Percentiles rank a stretch among this genome's conserved stretches.
These are phyloP conservation scores for Crocuta crocuta DNA, from an alignment of 2,113 vertebrate genomes.

Conservation along the genomic window DNA sequence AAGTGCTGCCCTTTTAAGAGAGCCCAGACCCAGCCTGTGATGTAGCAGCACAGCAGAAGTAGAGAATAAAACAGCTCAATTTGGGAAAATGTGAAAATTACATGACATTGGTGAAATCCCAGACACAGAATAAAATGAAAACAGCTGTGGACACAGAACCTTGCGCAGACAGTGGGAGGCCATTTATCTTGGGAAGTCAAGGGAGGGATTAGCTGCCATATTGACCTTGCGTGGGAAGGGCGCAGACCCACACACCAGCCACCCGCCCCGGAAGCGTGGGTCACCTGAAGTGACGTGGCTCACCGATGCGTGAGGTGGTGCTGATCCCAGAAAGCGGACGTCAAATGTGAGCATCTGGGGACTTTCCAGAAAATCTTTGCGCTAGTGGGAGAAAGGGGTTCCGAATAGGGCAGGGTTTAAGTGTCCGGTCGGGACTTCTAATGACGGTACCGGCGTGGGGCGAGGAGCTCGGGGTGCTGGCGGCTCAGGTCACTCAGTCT, in stretches of 20 bases:
- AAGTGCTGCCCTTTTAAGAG: neutral
- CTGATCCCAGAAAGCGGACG: neutral
- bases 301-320: slow-evolving; percentile 25
- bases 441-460: neutral
- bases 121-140: slow-evolving; percentile 53
- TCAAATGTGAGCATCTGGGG: neutral
- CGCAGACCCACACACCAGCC: neutral
- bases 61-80: slow-evolving; percentile 1
- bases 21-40: neutral
- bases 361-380: neutral
- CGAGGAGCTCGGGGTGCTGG: slow-evolving; percentile 43
- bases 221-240: neutral
- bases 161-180: neutral
- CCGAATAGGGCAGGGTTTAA: accelerated
- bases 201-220: slow-evolving; percentile 59
- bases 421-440: neutral
- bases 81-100: slow-evolving; percentile 63
- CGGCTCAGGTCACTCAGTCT: slow-evolving; percentile 53
- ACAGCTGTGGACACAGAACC: slow-evolving; percentile 46
- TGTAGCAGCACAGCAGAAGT: neutral
- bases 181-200: slow-evolving; percentile 61
- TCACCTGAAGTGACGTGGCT: slow-evolving; percentile 64
- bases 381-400: neutral
- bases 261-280: slow-evolving; percentile 17
- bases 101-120: slow-evolving; percentile 35